Evolutionary conservation across 2,888 invertebrate genomes (phyloP).

Genomic region (Spatulosminthurus flaviceps): DNA sequence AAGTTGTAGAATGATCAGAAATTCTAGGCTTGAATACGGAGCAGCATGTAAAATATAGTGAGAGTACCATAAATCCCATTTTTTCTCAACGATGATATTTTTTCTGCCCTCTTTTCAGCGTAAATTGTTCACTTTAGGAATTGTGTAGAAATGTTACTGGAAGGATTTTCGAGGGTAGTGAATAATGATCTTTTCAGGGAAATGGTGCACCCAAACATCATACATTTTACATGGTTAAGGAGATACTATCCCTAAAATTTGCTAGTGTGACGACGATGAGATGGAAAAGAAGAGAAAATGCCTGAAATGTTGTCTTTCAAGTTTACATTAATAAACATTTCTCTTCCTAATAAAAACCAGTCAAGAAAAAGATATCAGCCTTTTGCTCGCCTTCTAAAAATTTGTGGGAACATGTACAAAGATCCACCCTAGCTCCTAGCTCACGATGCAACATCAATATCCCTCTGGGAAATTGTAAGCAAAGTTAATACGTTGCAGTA

Average conservation of each 20-base stretch:
- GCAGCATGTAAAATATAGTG: no score
- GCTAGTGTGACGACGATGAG: neutral
- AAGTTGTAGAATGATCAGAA: no score
- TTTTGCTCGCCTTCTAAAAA: neutral
- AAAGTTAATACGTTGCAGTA: neutral
- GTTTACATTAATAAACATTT: slow-evolving; percentile 13
- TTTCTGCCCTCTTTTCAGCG: neutral
- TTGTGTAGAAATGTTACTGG: neutral
- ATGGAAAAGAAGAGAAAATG: neutral
- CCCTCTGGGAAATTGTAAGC: slow-evolving; percentile 18
- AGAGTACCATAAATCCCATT: neutral
- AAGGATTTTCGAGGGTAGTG: neutral
- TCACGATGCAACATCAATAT: slow-evolving; percentile 12
- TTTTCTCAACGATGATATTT: neutral
- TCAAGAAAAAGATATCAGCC: neutral
- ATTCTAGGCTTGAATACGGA: no score
- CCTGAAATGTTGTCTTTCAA: slow-evolving; percentile 5
- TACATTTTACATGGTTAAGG: neutral
- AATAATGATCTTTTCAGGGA: neutral
- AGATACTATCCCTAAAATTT: neutral
- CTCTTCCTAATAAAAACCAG: neutral
- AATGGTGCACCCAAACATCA: neutral
- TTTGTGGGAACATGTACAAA: neutral
- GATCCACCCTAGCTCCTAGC: neutral
- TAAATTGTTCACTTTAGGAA: slow-evolving; percentile 8